Evolutionary conservation across 2,797 vertebrate genomes (phyloP), one percentile per base, ranked within the genome.

Genomic region (Chaetophractus vellerosus): DNA sequence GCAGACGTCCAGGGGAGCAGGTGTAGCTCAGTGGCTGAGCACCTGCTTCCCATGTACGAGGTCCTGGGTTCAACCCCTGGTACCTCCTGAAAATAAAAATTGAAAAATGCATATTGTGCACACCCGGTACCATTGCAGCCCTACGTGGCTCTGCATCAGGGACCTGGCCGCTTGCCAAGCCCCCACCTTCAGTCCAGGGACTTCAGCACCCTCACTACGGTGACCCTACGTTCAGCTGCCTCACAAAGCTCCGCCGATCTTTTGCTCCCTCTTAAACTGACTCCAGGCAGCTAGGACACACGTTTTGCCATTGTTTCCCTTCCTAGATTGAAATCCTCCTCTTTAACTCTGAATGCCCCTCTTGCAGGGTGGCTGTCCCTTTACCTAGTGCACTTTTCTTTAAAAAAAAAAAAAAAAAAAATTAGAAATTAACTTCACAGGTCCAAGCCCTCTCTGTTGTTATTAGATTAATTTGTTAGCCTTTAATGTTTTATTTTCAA

Each of bases 401-500:
- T 50, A n/a, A n/a, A n/a, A n/a, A n/a, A n/a, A n/a, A n/a, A 50
- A 50, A 50, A 50, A 12, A 50, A 50, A 50, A 50, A 50, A 12
- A 9, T 79, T 80, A 75, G 66, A 74, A 84, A 48, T 15, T 7
- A 9, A 18, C 41, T 33, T 48, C 28, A 85, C 50, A 36, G 15
- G 61, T 68, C 59, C 26, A 52, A 75, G 24, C 28, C 66, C 12
- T 61, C 50, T 86, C 9, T 61, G 28, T 66, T 71, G 41, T 33
- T 74, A 83, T n/a, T 61, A 61, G 19, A 71, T 57, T 76, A 86
- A 26, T 52, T 4, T n/a, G n/a, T n/a, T n/a, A n/a, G n/a, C n/a
- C n/a, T n/a, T n/a, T n/a, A n/a, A n/a, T 68, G 3, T 69, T 81
- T 88, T 87, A 50, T 74, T 64, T 89, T 8, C 63, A 87, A 87